These are phyloP conservation scores for Tetragonula clypearis DNA, from an alignment of 1,140 invertebrate genomes.

Conservation along the genomic window DNA sequence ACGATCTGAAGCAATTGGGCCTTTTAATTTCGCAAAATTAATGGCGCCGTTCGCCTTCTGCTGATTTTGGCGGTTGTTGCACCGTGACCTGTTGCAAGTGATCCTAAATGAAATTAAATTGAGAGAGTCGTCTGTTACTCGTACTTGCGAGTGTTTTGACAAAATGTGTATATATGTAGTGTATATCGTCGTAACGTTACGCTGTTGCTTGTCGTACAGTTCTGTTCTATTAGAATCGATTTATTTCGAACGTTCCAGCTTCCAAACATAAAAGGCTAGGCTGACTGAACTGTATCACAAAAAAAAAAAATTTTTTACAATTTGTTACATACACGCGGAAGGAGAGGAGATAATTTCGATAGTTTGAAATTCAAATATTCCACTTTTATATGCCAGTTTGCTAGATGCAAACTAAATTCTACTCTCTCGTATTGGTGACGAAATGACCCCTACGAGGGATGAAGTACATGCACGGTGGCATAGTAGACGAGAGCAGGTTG, in stretches of 20 bases:
- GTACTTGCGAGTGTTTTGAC: neutral
- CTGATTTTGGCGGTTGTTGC: slow-evolving; percentile 26
- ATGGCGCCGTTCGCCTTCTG: slow-evolving; percentile 6
- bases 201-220: too few species aligned
- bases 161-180: neutral
- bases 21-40: slow-evolving; percentile 11
- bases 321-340: neutral
- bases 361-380: too few species aligned
- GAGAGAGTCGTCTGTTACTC: slow-evolving; percentile 2
- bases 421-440: neutral
- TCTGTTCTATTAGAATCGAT: neutral
- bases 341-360: neutral
- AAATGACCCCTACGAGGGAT: neutral
- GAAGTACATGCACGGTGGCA: neutral
- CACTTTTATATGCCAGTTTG: too few species aligned
- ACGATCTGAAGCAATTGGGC: neutral
- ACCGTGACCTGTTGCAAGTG: slow-evolving; percentile 3
- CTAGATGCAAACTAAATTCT: too few species aligned
- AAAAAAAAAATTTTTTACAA: too few species aligned
- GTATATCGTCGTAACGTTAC: neutral
- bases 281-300: neutral
- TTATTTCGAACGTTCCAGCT: neutral
- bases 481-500: neutral
- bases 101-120: slow-evolving; percentile 32
- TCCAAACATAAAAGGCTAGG: neutral